phyloP scores from a whole-genome alignment of 2,113 vertebrate genomes.

The Peucedramus taeniatus region DNA sequence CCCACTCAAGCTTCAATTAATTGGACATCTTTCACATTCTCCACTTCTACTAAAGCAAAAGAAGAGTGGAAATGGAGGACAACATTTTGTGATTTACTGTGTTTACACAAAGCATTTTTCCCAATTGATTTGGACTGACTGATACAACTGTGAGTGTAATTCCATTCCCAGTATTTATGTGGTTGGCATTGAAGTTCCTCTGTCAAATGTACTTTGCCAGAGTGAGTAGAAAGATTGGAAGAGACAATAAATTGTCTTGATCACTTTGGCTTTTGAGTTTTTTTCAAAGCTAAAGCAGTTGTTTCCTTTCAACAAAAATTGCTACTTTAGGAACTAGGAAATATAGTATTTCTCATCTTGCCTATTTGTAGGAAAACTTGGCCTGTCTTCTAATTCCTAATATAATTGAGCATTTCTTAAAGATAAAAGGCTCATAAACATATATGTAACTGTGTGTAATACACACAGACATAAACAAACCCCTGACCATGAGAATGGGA shows the following conservation, averaged over 20 bases:
- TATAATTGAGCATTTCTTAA: background rate
- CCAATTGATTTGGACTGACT: background rate
- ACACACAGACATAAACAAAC: background rate
- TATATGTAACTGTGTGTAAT: background rate
- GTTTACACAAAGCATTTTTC: background rate
- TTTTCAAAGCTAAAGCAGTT: background rate
- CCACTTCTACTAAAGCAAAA: background rate
- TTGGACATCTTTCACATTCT: background rate
- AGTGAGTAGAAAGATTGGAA: background rate
- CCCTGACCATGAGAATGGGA: background rate
- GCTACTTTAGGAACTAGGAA: background rate
- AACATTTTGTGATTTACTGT: background rate
- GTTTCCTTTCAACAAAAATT: background rate
- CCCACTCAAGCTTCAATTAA: background rate
- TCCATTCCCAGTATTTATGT: background rate
- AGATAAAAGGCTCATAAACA: background rate
- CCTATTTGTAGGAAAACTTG: background rate
- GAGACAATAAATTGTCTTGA: background rate
- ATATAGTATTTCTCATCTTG: background rate
- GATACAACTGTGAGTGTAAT: background rate
- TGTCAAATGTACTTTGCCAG: background rate
- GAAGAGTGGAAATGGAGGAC: background rate
- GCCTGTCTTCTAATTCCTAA: background rate
- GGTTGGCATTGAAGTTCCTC: background rate
- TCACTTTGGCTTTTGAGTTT: background rate